Evolutionary conservation across 1,140 invertebrate species (phyloP).

Genomic region (Drosophila grimshawi): DNA sequence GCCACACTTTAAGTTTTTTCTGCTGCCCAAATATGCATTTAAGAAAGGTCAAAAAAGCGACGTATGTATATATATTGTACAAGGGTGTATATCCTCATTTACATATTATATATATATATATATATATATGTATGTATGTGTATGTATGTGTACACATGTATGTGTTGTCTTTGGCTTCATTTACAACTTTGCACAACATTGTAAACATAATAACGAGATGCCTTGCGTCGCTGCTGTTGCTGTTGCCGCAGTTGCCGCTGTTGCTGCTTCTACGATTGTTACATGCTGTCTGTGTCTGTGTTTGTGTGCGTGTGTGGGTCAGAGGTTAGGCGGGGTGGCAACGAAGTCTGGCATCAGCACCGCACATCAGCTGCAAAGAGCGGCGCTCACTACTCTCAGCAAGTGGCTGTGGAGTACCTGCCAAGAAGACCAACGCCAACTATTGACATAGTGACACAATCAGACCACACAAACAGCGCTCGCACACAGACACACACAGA

Average conservation of each 20-base stretch:
- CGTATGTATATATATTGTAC: neutral
- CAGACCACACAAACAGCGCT: conserved; percentile 54
- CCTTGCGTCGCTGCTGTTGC: conserved; percentile 21
- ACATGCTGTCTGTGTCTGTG: neutral
- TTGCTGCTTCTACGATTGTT: conserved; percentile 10
- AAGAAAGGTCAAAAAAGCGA: neutral
- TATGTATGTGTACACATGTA: conserved; percentile 18
- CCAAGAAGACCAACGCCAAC: conserved; percentile 63
- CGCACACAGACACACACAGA: conserved; percentile 9
- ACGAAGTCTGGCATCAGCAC: neutral
- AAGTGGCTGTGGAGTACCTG: conserved; percentile 57
- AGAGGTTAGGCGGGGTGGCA: neutral
- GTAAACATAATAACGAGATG: conserved; percentile 63
- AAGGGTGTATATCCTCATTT: conserved; percentile 26
- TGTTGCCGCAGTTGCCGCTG: conserved; percentile 1
- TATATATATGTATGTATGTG: neutral
- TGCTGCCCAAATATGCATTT: neutral
- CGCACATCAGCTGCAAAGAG: conserved; percentile 42
- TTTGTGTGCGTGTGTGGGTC: neutral
- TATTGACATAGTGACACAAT: conserved; percentile 67
- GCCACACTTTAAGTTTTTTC: neutral
- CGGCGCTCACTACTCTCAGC: conserved; percentile 39
- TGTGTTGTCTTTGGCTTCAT: conserved; percentile 62
- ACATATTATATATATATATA: conserved; percentile 12
- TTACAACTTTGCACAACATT: conserved; percentile 66